phyloP scores from a whole-genome alignment of 2,113 vertebrate species.

The Nycticryphes semicollaris region DNA sequence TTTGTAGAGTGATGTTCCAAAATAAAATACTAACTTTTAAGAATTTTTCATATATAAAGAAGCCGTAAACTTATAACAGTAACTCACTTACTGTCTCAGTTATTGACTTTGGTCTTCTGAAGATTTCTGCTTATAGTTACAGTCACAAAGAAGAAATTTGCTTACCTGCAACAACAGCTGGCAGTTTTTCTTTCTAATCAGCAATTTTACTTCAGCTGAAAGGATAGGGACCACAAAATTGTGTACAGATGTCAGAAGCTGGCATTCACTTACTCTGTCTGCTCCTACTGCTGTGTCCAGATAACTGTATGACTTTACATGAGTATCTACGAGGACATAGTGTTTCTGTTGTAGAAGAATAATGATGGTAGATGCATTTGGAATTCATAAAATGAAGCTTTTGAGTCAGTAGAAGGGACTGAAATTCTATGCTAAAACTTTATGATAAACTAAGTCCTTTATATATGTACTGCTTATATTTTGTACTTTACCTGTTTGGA shows the following conservation, averaged over 20 bases:
- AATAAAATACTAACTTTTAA: background rate
- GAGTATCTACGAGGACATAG: fast-evolving
- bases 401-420: background rate
- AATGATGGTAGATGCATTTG: background rate
- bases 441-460: background rate
- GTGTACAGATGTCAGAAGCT: background rate
- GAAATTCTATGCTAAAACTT: background rate
- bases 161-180: background rate
- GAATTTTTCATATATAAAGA: background rate
- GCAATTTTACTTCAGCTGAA: background rate
- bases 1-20: background rate
- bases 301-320: background rate
- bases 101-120: background rate
- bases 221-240: background rate
- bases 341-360: background rate
- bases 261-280: background rate
- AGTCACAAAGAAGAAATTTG: background rate
- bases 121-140: background rate
- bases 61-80: fast-evolving
- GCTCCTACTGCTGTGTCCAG: background rate
- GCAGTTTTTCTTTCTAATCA: background rate
- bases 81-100: background rate
- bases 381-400: background rate
- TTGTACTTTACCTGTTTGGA: background rate
- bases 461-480: background rate